Evolutionary conservation across 1,140 invertebrate species (phyloP), one percentile per base, ranked within the genome.

Genomic region (Heterodera schachtii): DNA sequence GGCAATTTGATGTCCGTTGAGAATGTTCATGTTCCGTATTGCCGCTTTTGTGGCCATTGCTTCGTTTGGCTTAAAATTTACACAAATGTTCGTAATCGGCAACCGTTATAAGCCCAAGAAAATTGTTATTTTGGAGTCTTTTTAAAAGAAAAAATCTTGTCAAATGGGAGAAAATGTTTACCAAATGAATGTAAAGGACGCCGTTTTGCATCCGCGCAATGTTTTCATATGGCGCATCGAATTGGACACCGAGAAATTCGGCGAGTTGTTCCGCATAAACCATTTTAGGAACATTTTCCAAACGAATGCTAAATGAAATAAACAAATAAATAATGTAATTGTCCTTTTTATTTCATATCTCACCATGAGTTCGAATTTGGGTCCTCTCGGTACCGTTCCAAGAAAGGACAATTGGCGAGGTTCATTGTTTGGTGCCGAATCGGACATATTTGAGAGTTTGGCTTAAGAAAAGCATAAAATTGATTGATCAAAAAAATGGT

Each of bases 231-330:
- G 75, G 75, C 8, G 31, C 9, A 78, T 11, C 31, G n/a, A 78
- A 78, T 16, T 78, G 75, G n/a, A 78, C 75, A 2, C 75, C 75
- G 16, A 78, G 67, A n/a, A 78, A 78, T 21, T 78, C 49, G 75
- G 46, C 46, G 44, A 78, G 57, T 69, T 78, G 60, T 69, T 78
- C 75, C 16, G 75, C 75, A n/a, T 21, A 67, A 19, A 78, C 75
- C 75, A 78, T 78, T 78, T 69, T 78, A 5, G 60, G 75, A 3
- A 78, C 75, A 71, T 78, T 78, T 57, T 78, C 75, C 75, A 78
- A 43, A 64, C 75, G 44, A 52, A 78, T 78, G 41, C 57, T 60
- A 19, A 16, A 16, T 6, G 57, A 4, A 16, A 19, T 60, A 60
- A 60, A 16, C n/a, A n/a, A n/a, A n/a, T n/a, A n/a, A n/a, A n/a